Conservation (phyloP, 1,140 invertebrate species). For the Aphaenogaster ashmeadi region DNA sequence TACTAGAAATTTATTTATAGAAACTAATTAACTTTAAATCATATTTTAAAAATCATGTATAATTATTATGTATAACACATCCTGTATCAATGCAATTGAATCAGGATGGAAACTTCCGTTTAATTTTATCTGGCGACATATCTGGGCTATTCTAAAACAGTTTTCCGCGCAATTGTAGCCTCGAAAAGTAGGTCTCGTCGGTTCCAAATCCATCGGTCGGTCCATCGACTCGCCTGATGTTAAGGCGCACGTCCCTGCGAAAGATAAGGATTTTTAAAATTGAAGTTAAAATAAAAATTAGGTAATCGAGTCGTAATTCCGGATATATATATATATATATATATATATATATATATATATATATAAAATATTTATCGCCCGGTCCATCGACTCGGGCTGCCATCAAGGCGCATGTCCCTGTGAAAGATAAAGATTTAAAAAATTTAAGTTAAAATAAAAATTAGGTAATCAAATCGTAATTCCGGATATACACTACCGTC, state of each 20-base stretch:
- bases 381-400: too few relatives aligned
- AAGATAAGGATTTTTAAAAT: neutral
- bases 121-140: neutral
- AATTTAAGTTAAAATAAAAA: constrained; percentile 71
- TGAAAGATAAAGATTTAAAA: neutral
- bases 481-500: neutral
- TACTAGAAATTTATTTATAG: too few relatives aligned
- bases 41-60: neutral
- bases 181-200: constrained; percentile 27
- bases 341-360: constrained; percentile 35
- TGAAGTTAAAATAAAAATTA: constrained; percentile 75
- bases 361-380: neutral
- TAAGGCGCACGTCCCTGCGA: neutral
- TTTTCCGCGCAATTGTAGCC: neutral
- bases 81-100: neutral
- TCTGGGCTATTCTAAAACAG: neutral
- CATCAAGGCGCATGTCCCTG: neutral
- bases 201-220: constrained; percentile 15
- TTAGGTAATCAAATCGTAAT: constrained; percentile 65
- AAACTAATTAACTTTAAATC: neutral
- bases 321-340: neutral
- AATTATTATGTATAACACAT: neutral
- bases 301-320: constrained; percentile 53
- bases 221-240: neutral
- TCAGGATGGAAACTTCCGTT: constrained; percentile 12